These are phyloP conservation scores for Sesamia inferens DNA, from an alignment of 2,888 invertebrate species.

Conservation along the genomic window DNA sequence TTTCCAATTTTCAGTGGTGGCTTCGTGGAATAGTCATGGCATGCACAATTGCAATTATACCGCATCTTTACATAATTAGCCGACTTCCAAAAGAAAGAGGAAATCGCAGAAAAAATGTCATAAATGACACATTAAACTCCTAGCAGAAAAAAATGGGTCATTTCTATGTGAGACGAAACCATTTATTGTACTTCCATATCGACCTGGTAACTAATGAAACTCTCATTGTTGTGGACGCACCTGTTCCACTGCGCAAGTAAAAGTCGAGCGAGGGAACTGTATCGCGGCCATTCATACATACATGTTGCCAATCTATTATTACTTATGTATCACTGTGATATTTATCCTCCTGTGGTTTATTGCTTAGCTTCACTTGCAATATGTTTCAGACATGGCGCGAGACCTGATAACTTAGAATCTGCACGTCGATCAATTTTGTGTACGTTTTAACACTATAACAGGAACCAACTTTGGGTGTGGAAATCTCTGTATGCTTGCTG, in stretches of 20 bases:
- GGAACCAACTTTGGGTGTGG: neutral
- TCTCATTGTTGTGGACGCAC: constrained; percentile 25
- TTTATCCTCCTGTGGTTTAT: constrained; percentile 20
- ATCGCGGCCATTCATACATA: constrained; percentile 43
- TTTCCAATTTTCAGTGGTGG: no score
- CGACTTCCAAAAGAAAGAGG: no score
- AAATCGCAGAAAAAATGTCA: neutral
- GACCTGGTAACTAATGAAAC: constrained; percentile 30
- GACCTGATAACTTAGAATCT: neutral
- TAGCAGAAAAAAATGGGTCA: neutral
- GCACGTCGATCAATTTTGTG: no score
- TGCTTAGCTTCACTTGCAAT: neutral
- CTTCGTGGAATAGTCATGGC: no score
- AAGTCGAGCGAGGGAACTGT: constrained; percentile 59
- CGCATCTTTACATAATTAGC: no score
- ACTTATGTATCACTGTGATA: constrained; percentile 21
- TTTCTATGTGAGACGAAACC: constrained; percentile 16
- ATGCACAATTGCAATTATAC: no score
- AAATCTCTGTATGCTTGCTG: neutral
- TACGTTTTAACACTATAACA: neutral
- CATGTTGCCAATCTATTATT: constrained; percentile 38
- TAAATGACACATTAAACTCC: neutral
- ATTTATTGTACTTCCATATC: constrained; percentile 14
- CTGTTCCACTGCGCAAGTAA: constrained; percentile 39
- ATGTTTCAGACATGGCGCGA: neutral